These are phyloP conservation scores for Scelioninae gen. 1 DNA, from an alignment of 2,888 invertebrate genomes.

Conservation along the genomic window DNA sequence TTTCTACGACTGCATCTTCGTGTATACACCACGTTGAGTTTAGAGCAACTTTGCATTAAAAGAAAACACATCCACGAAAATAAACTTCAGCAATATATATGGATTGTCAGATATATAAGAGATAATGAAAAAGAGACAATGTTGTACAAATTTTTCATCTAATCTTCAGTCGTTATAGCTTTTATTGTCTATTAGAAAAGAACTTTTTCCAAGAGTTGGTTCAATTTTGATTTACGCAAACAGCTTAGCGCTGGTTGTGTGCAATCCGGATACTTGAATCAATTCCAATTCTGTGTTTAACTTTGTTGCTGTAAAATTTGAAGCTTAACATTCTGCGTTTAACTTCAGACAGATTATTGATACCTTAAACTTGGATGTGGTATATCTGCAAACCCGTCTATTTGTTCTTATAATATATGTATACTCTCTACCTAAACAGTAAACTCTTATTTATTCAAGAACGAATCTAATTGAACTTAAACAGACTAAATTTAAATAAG, in stretches of 20 bases:
- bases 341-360: conserved; percentile 14
- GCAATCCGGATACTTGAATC: neutral
- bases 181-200: conserved; percentile 9
- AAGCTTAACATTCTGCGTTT: conserved; percentile 26
- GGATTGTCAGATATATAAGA: conserved; percentile 29
- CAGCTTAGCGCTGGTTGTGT: neutral
- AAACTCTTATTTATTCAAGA: conserved; percentile 26
- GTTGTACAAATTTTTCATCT: conserved; percentile 16
- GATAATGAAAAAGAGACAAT: conserved; percentile 9
- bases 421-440: conserved; percentile 5
- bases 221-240: conserved; percentile 8
- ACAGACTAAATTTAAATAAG: conserved; percentile 15
- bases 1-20: conserved; percentile 77
- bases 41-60: conserved; percentile 49
- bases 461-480: neutral
- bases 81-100: conserved; percentile 14
- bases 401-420: neutral
- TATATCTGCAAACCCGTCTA: conserved; percentile 13
- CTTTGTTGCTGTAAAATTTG: conserved; percentile 44
- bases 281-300: conserved; percentile 27
- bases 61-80: conserved; percentile 42
- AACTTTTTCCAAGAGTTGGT: conserved; percentile 20
- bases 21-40: conserved; percentile 76
- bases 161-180: conserved; percentile 8
- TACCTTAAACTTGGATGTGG: conserved; percentile 12